Percentiles rank a stretch among this genome's conserved stretches.
These are phyloP conservation scores for Osmoderma eremita DNA, from an alignment of 2,888 invertebrate species.

Conservation along the genomic window DNA sequence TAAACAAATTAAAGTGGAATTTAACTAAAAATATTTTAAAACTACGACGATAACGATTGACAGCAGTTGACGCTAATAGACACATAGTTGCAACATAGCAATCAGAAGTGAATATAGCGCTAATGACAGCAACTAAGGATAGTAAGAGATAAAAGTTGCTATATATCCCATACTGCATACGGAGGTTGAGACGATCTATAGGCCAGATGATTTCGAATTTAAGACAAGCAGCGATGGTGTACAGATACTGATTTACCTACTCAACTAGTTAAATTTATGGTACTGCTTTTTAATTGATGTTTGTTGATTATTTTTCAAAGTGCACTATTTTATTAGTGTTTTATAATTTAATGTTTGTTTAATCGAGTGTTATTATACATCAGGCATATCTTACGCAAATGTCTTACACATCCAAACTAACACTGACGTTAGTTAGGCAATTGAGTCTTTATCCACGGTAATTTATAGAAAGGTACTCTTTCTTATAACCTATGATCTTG, in stretches of 20 bases:
- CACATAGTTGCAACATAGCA: too few species aligned
- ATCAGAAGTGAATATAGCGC: too few species aligned
- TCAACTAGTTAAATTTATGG: slow-evolving; percentile 9
- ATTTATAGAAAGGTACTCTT: neutral
- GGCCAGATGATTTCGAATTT: slow-evolving; percentile 6
- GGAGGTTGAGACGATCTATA: too few species aligned
- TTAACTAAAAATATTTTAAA: too few species aligned
- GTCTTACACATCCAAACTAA: neutral
- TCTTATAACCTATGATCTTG: neutral
- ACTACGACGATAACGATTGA: too few species aligned
- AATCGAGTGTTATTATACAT: slow-evolving; percentile 17
- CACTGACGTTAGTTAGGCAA: neutral
- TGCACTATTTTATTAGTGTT: slow-evolving; percentile 25
- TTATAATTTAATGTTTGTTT: slow-evolving; percentile 26
- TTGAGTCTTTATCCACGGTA: slow-evolving; percentile 1
- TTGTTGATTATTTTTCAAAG: slow-evolving; percentile 22
- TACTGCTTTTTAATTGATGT: slow-evolving; percentile 27
- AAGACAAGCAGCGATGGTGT: slow-evolving; percentile 2
- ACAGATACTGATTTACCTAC: slow-evolving; percentile 27
- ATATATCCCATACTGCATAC: too few species aligned
- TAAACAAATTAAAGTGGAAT: too few species aligned
- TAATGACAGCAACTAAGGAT: too few species aligned
- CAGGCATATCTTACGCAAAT: neutral
- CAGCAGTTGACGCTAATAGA: too few species aligned
- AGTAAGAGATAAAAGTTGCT: too few species aligned